Evolutionary conservation across 37 sponge, comb jelly and placozoan genomes (phyloP), one percentile per base, ranked within the genome.

Genomic region (Spongilla lacustris): DNA sequence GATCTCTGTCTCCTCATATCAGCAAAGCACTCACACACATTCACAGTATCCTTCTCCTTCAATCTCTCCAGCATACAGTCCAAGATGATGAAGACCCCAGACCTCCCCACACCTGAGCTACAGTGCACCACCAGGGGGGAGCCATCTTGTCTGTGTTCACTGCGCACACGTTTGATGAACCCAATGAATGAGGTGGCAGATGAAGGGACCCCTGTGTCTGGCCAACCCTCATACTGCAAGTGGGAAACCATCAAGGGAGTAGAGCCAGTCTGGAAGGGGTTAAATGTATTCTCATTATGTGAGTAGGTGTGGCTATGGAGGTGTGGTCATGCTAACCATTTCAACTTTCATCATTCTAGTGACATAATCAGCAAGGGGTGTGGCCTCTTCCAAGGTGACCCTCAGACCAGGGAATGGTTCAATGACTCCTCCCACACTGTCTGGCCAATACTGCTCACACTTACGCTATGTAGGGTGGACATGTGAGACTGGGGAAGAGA

Each of bases 381-480:
- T 48, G 25, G 41, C 27, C 27, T 33, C 23, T 3, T 70, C 46
- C 36, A 90, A 46, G 31, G 80, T 92, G 23, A 89, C 85, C 21
- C 23, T 31, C 19, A 92, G 73, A 21, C 27, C 71, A 11, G 85
- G 74, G 36, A 48, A 35, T 31, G 38, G 32, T 17, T 78, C 78
- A 50, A 81, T 67, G 12, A 33, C 10, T 1, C 87, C 88, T 13
- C 70, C 78, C 30, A 85, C 88, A 33, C 84, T 91, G 13, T 94
- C 88, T 6, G 89, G 85, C 94, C 94, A 94, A 73, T 94, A 94
- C 75, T 66, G 85, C 86, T 92, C 87, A 84, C 94, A 94, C 68
- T 94, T 94, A 29, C 41, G 79, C 91, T 93, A 75, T 30, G 78
- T 4, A 36, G 17, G 27, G 66, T 0, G 28, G 58, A 30, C 58